phyloP scores from a whole-genome alignment of 2,113 vertebrate species.

The Plotosus lineatus region DNA sequence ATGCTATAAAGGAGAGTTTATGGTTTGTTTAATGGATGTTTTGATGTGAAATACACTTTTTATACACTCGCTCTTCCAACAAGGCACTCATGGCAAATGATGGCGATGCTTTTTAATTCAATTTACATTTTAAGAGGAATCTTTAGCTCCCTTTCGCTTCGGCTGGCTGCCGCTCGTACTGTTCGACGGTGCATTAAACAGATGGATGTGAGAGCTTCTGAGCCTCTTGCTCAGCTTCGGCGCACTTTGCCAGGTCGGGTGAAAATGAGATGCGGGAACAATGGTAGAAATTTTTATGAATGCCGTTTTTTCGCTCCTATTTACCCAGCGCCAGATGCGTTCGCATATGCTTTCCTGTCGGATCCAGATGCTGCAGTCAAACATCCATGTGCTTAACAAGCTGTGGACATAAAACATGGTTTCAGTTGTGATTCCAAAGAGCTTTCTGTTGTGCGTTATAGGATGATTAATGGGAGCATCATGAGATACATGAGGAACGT shows the following conservation, averaged over 20 bases:
- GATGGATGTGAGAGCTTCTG: conserved; percentile 59
- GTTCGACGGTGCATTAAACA: conserved; percentile 56
- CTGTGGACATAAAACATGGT: conserved; percentile 77
- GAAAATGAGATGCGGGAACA: conserved; percentile 3
- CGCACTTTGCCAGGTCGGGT: not conserved
- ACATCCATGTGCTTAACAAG: conserved; percentile 78
- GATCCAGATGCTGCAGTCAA: conserved; percentile 75
- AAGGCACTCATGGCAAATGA: conserved; percentile 75
- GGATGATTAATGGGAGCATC: conserved; percentile 67
- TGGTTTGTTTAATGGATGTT: conserved; percentile 76
- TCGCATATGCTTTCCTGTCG: conserved; percentile 70
- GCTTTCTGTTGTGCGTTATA: conserved; percentile 65
- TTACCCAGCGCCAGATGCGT: conserved; percentile 73
- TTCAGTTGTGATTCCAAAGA: conserved; percentile 68
- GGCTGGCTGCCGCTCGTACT: conserved; percentile 45
- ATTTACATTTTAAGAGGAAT: conserved; percentile 66
- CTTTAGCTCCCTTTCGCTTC: conserved; percentile 45
- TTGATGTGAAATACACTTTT: conserved; percentile 79
- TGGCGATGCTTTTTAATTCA: conserved; percentile 70
- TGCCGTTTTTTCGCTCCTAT: conserved; percentile 51
- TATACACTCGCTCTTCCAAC: conserved; percentile 74
- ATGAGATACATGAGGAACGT: conserved; percentile 64
- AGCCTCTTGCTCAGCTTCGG: conserved; percentile 9
- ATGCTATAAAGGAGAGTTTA: conserved; percentile 75
- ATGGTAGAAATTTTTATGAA: conserved; percentile 18